Evolutionary conservation across 2,888 invertebrate genomes (phyloP).

Genomic region (Drosophila anomalata): DNA sequence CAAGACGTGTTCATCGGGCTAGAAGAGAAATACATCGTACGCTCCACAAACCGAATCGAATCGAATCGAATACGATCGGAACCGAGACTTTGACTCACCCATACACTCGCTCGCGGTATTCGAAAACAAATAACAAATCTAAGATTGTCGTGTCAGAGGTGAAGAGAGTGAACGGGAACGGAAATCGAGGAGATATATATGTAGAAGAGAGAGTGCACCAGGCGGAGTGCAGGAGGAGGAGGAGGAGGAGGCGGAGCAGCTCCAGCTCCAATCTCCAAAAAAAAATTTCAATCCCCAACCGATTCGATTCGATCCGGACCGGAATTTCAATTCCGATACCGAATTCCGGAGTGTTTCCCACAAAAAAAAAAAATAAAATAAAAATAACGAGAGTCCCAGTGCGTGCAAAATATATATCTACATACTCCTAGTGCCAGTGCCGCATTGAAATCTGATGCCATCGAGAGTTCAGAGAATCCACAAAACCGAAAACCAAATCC

Average conservation of each 20-base stretch:
- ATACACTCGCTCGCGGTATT: constrained; percentile 35
- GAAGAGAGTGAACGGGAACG: constrained; percentile 25
- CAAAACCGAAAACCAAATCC: constrained; percentile 25
- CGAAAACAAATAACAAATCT: constrained; percentile 27
- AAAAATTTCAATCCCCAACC: constrained; percentile 6
- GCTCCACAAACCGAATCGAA: constrained; percentile 3
- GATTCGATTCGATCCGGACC: constrained; percentile 8
- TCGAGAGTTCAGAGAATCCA: constrained; percentile 32
- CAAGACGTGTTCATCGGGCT: constrained; percentile 81
- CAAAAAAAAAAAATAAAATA: no score
- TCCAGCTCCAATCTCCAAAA: constrained; percentile 22
- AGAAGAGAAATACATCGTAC: constrained; percentile 28
- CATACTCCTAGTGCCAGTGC: constrained; percentile 10
- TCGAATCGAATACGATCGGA: constrained; percentile 13
- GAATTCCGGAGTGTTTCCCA: constrained; percentile 3
- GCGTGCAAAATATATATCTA: constrained; percentile 7
- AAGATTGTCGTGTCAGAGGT: constrained; percentile 65
- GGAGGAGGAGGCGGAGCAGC: constrained; percentile 20
- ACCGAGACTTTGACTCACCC: constrained; percentile 23
- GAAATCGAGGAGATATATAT: constrained; percentile 3
- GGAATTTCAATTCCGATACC: neutral
- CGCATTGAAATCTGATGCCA: constrained; percentile 39
- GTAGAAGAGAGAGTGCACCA: constrained; percentile 11
- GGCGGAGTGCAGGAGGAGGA: constrained; percentile 12
- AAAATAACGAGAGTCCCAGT: neutral